Evolutionary conservation across 2,888 invertebrate species (phyloP).

Genomic region (Agrenia bidenticulata): DNA sequence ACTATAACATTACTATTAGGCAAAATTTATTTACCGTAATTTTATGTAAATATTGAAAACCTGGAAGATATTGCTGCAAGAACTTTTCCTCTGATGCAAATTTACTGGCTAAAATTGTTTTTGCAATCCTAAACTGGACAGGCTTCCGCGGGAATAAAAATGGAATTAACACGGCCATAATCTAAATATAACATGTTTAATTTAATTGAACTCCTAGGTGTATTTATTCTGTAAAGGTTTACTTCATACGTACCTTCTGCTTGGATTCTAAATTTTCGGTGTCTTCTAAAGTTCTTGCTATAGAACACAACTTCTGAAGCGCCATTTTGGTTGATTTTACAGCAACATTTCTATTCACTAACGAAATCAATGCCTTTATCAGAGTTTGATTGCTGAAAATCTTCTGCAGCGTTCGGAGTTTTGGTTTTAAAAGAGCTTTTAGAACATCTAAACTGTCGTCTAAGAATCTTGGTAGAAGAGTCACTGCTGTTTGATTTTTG

Average conservation of each 20-base stretch:
- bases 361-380: slow-evolving; percentile 59
- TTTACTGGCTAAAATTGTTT: slow-evolving; percentile 58
- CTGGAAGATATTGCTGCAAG: slow-evolving; percentile 50
- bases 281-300: slow-evolving; percentile 18
- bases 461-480: slow-evolving; percentile 66
- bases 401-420: slow-evolving; percentile 56
- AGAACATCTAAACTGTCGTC: slow-evolving; percentile 70
- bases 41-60: neutral
- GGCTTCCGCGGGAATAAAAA: slow-evolving; percentile 64
- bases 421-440: slow-evolving; percentile 57
- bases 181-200: slow-evolving; percentile 50
- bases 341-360: slow-evolving; percentile 58
- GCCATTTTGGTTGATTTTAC: slow-evolving; percentile 31
- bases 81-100: slow-evolving; percentile 58
- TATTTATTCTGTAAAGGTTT: neutral
- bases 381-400: slow-evolving; percentile 60
- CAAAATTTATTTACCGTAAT: too few species aligned
- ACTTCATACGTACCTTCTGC: neutral
- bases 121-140: slow-evolving; percentile 57
- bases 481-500: slow-evolving; percentile 65
- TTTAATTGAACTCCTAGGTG: neutral
- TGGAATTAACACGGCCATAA: slow-evolving; percentile 65
- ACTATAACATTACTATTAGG: too few species aligned
- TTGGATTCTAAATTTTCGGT: neutral
- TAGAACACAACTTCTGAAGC: slow-evolving; percentile 34